Conservation (phyloP, 2,797 vertebrate genomes). For the Dermochelys coriacea region DNA sequence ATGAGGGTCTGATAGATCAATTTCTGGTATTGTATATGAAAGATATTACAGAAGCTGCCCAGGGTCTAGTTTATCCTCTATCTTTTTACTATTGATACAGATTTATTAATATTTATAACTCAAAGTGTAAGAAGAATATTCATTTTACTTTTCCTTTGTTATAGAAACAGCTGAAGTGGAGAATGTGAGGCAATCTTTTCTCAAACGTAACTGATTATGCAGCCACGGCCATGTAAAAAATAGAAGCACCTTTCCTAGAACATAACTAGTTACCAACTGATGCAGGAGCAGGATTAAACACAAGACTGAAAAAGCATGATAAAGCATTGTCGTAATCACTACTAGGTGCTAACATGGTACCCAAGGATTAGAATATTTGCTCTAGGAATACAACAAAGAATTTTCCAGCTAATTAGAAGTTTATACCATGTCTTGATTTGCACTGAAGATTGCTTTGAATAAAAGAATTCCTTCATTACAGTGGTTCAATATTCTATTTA, state of each 20-base stretch:
- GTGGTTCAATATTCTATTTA: not conserved
- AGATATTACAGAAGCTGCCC: not conserved
- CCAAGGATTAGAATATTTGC: not conserved
- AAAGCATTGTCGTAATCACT: not conserved
- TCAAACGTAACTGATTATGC: not conserved
- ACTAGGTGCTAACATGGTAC: not conserved
- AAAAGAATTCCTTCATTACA: not conserved
- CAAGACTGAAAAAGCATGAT: not conserved
- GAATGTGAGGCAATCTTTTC: not conserved
- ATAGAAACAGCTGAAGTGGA: not conserved
- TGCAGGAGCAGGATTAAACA: not conserved
- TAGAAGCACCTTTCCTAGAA: not conserved
- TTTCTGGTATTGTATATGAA: not conserved
- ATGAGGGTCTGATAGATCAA: not conserved
- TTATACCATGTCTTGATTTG: not conserved
- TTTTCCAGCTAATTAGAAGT: not conserved
- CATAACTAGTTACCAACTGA: not conserved
- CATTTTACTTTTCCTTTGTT: not conserved
- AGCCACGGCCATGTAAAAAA: not conserved
- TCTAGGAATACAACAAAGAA: not conserved
- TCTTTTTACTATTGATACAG: not conserved
- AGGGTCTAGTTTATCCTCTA: not conserved
- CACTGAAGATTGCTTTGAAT: not conserved
- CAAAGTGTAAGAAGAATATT: rapidly evolving
- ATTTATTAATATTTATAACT: not conserved